These are phyloP conservation scores for Turnix velox DNA, from an alignment of 2,113 vertebrate species.

Conservation along the genomic window DNA sequence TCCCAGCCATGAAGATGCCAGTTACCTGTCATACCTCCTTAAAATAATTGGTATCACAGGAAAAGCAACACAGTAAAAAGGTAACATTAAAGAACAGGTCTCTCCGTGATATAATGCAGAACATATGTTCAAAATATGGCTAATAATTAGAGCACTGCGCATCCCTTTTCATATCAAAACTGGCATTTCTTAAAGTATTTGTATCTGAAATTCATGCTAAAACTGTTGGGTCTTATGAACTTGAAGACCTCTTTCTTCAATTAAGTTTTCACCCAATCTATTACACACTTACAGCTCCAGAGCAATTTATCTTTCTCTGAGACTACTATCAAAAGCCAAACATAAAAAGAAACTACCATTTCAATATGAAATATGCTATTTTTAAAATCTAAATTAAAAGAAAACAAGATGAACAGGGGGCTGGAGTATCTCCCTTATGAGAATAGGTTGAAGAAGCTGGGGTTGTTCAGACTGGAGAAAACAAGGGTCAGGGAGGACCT, in stretches of 20 bases:
- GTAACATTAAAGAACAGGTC: conserved; percentile 46
- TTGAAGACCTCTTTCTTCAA: neutral
- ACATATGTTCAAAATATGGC: conserved; percentile 38
- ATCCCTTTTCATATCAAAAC: neutral
- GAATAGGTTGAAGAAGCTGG: no score
- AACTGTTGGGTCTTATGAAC: neutral
- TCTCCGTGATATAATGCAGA: conserved; percentile 64
- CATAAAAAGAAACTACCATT: neutral
- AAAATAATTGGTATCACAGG: conserved; percentile 68
- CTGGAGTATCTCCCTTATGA: no score
- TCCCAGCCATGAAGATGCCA: conserved; percentile 49
- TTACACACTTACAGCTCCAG: neutral
- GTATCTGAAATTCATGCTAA: neutral
- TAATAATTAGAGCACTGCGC: conserved; percentile 29
- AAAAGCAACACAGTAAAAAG: conserved; percentile 58
- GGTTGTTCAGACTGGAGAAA: no score
- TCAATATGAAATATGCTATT: neutral
- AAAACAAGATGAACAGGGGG: no score
- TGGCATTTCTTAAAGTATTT: neutral
- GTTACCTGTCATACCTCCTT: conserved; percentile 52
- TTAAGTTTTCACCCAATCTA: neutral
- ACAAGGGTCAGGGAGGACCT: no score
- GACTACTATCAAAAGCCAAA: neutral
- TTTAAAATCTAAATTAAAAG: no score
- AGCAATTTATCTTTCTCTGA: neutral